Evolutionary conservation across 2,113 vertebrate genomes (phyloP), one percentile per base, ranked within the genome.

Genomic region (Calidris pygmaea): DNA sequence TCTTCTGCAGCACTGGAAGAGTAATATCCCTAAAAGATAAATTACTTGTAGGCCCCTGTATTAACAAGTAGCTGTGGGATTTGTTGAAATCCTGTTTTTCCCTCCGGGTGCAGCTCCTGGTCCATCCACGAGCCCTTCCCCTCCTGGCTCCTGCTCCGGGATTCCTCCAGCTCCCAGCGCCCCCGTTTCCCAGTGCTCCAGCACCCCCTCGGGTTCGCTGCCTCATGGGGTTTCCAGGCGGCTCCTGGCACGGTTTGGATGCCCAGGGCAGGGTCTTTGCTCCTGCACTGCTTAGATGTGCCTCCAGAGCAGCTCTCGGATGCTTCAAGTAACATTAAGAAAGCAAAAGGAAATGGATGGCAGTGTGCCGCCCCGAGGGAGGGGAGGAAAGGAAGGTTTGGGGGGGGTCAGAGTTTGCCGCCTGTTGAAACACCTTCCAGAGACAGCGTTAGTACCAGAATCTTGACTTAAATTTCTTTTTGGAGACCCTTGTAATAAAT

Each of bases 161-260:
- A 45, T 45, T 45, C 2, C 8, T 34, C 60, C 45, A 4, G 55
- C 23, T 32, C 48, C 74, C 81, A 13, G 35, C 12, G 4, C n/a
- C 23, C 4, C 21, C 53, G 1, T 14, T 41, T 20, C 50, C 52
- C 4, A 5, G 4, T 2, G 32, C 41, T 18, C 9, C 6, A 4
- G 65, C 47, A 9, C 15, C 37, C 12, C 0, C 29, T 9, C 34
- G 0, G 19, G 15, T 43, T 34, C 7, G 17, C 43, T 21, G 26
- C 48, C 35, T 20, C 7, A 4, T 22, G 29, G 9, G 45, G 6
- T 18, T 52, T 30, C 53, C 29, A 24, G 47, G 4, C 1, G 7
- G 35, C 32, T 71, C 12, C 59, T 2, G 21, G 9, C 17, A 7
- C 2, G 2, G 1, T 4, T 27, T 7, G 58, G 66, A 4, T 26